Base-by-base conservation (phyloP, 2,113 vertebrate species). In the Bagarius yarrelli region DNA sequence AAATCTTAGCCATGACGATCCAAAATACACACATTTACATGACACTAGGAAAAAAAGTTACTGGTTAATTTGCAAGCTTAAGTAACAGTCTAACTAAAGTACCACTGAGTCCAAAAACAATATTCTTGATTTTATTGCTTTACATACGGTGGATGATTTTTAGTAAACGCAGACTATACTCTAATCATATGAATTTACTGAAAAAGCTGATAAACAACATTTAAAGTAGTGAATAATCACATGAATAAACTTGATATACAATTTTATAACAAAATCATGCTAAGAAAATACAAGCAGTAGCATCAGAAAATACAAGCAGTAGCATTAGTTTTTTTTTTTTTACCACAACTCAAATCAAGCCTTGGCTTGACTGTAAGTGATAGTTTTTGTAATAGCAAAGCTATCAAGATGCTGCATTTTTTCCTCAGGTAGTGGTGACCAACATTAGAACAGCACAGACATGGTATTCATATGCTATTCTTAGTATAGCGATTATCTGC, bases 1-100 rank as follows among this genome's bases (percentile, higher is more conserved):
- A 71, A 50, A 71, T 52, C 44, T 71, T 71, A 71, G 40, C 67
- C 67, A 18, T 44, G 44, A 70, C n/a, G 44, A 70, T 25, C 44
- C n/a, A 71, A 71, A 70, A 52, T 19, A 71, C 1, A 52, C 15
- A 21, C 25, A 30, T 30, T 52, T 8, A 30, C 40, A 18, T 52
- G n/a, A 30, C 69, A 52, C 2, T 52, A 52, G 6, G 14, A 27
- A 52, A 27, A 70, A 59, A 69, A 15, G 23, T 47, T 44, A 3
- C 44, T 25, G 5, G 34, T 13, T n/a, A 67, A 67, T 21, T 16
- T 44, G 23, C 34, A 47, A 47, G 23, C 36, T 67, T 69, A 25
- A 1, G 19, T 36, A 47, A 6, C 13, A 44, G 32, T 21, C 64
- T n/a, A 23, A 5, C 5, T 69, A n/a, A 69, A 14, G 9, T 23